Evolutionary conservation across 2,797 vertebrate species (phyloP), one percentile per base, ranked within the genome.

Genomic region (Malacoraja senta): DNA sequence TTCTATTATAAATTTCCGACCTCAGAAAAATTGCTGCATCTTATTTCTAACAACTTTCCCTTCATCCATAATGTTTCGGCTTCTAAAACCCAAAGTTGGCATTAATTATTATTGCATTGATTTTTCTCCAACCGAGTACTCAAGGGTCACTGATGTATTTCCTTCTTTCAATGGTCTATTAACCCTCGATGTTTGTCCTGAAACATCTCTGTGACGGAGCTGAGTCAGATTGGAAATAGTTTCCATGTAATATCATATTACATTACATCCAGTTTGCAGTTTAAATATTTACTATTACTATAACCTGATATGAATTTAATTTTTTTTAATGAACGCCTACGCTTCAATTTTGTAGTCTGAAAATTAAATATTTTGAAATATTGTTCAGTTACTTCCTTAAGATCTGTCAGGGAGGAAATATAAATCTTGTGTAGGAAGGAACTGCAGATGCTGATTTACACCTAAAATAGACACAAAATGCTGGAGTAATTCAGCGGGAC

Each of bases 181-280:
- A 38, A 92, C 71, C 38, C 72, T 24, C 13, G 9, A n/a, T 76
- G 68, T 92, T 92, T 76, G 58, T 58, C 90, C 26, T 92, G 38
- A 92, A 92, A 65, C 19, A 15, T 76, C 58, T 76, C 6, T 53
- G 13, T 58, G 71, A 76, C 15, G 71, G 35, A 24, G 29, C 32
- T 71, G 21, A 91, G 32, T 71, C 35, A 29, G 35, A 92, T 58
- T 76, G 72, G 29, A 92, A 76, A n/a, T 68, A n/a, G 8, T 92
- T 92, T 35, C n/a, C 44, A 71, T 74, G 68, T 91, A 35, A 71
- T 91, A 71, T 91, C 65, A 63, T 91, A 24, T 90, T 90, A 32
- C 63, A 90, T 63, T 71, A 65, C 0, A 38, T 19, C 88, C 19
- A 24, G 88, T 35, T 68, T 35, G 63, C 19, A 63, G 21, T 68